Evolutionary conservation across 2,888 invertebrate genomes (phyloP).

Genomic region (Druceiella hillmani): DNA sequence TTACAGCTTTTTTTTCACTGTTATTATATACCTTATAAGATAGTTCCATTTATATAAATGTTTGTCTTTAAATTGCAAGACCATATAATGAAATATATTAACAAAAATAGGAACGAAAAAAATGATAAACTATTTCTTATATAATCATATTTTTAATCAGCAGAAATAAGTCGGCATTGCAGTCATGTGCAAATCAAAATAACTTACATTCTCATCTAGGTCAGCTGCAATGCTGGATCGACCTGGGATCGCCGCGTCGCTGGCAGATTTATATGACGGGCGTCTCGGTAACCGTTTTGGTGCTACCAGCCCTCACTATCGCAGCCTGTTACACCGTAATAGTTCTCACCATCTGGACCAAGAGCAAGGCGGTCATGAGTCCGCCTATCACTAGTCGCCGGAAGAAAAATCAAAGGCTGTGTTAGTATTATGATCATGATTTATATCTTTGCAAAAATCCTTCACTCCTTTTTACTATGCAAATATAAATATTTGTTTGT

Average conservation of each 20-base stretch:
- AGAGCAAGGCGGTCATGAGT: conserved; percentile 62
- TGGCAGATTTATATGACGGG: conserved; percentile 89
- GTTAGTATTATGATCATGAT: no score
- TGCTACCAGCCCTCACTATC: conserved; percentile 82
- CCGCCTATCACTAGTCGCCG: conserved; percentile 43
- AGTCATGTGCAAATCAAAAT: conserved; percentile 64
- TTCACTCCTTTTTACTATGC: no score
- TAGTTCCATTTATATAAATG: no score
- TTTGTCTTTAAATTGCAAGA: no score
- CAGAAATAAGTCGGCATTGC: no score
- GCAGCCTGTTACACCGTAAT: conserved; percentile 87
- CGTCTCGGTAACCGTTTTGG: conserved; percentile 76
- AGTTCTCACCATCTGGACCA: conserved; percentile 89
- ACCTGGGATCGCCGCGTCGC: conserved; percentile 63
- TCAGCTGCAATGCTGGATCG: conserved; percentile 84
- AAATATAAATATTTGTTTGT: no score
- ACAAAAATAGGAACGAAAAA: neutral
- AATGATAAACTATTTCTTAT: conserved; percentile 5
- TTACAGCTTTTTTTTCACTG: no score
- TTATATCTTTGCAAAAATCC: no score
- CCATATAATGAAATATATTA: no score
- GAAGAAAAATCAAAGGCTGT: no score
- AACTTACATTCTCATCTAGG: conserved; percentile 56
- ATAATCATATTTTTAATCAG: conserved; percentile 20
- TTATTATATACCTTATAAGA: no score